Base-by-base conservation (phyloP, 2,113 vertebrate species). In the Calyptomena viridis region DNA sequence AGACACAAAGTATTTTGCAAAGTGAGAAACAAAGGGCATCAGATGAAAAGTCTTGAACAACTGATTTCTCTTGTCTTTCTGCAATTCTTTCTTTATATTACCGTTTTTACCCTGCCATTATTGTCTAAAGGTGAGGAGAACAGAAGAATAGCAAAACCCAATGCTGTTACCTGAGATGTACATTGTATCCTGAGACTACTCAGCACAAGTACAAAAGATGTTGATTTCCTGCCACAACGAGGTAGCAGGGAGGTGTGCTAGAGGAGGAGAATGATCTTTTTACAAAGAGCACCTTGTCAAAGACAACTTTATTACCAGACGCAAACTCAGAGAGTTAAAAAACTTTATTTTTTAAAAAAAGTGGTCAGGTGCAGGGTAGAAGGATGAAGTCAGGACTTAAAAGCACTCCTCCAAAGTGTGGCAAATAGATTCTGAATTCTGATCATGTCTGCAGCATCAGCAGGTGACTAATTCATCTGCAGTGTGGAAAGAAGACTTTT, bases 351-450 rank as follows among this genome's bases (percentile, higher is more conserved):
- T n/a, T 58, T 56, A 8, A 3, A 73, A 78, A 67, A 72, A 52
- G 58, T 13, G 31, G 23, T 93, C 77, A 68, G 40, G 23, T 71
- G n/a, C 25, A 89, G 40, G 27, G 40, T 24, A 76, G 83, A 56
- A 90, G 37, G 73, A 62, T 78, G 27, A 84, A 86, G 40, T 62
- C 74, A 52, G 42, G 80, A 82, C 60, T 96, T 93, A 58, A 96
- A 92, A 96, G 62, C 86, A 87, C 95, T 90, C 86, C 58, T 93
- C 31, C 73, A 58, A 89, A 96, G 64, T 56, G 69, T 95, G 95
- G 89, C 62, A 16, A 92, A 94, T 76, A 87, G 79, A 92, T 96
- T 91, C 71, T 69, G 88, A 82, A 58, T 87, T 94, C 77, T 90
- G 40, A 58, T 72, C 18, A 1, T 73, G 76, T 89, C 85, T 84